phyloP scores from a whole-genome alignment of 2,113 vertebrate species.

The Cynoglossus semilaevis region DNA sequence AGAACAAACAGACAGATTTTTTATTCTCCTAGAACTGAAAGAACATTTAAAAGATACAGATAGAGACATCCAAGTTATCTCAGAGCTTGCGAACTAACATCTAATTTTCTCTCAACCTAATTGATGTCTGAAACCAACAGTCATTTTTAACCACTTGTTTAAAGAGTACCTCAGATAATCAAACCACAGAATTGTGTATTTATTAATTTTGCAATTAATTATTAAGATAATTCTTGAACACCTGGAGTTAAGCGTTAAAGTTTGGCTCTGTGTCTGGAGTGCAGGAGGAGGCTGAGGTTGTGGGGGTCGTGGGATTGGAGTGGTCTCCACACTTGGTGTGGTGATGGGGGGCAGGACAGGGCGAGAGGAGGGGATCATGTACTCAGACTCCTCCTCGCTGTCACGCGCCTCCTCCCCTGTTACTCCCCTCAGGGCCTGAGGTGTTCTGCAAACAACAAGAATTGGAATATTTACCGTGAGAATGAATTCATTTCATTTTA shows the following conservation, averaged over 20 bases:
- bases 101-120: no score
- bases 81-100: no score
- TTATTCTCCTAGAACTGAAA: no score
- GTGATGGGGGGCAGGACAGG: constrained; percentile 75
- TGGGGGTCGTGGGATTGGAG: constrained; percentile 63
- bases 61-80: no score
- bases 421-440: constrained; percentile 77
- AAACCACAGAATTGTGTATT: no score
- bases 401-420: constrained; percentile 79
- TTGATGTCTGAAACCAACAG: no score
- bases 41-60: no score
- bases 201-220: no score
- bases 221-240: constrained; percentile 13
- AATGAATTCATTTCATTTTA: no score
- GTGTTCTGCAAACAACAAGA: constrained; percentile 73
- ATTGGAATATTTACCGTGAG: neutral
- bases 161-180: no score
- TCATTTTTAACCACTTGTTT: no score
- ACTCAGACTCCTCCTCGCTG: constrained; percentile 88
- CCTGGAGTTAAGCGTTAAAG: constrained; percentile 67
- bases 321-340: constrained; percentile 24
- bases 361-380: constrained; percentile 93
- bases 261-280: constrained; percentile 58
- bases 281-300: constrained; percentile 63
- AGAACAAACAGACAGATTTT: constrained; percentile 7